Conservation (phyloP, 2,113 vertebrate genomes). For the Myxocyprinus asiaticus region DNA sequence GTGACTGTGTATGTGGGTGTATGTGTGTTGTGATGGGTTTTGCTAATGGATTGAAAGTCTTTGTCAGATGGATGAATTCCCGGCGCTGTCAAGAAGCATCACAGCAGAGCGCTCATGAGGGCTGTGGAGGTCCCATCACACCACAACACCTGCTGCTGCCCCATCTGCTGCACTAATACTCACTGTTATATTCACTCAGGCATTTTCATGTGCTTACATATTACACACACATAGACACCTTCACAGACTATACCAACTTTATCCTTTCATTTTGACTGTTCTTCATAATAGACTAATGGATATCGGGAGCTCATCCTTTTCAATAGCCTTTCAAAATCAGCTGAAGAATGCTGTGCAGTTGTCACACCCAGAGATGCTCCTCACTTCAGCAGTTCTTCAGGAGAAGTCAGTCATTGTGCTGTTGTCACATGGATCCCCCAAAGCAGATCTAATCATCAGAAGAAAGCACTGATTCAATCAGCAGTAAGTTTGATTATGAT, state of each 20-base stretch:
- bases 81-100: constrained; percentile 89
- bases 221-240: constrained; percentile 36
- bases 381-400: constrained; percentile 10
- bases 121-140: constrained; percentile 81
- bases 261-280: background rate
- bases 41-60: constrained; percentile 85
- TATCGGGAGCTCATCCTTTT: too few species aligned
- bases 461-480: constrained; percentile 37
- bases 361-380: background rate
- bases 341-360: background rate
- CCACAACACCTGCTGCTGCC: constrained; percentile 90
- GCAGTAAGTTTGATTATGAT: constrained; percentile 34
- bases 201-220: constrained; percentile 1
- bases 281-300: too few species aligned
- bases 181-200: constrained; percentile 11
- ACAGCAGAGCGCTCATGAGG: constrained; percentile 81
- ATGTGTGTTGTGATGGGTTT: constrained; percentile 60
- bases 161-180: constrained; percentile 82
- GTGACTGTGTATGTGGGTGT: background rate
- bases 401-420: background rate
- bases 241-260: background rate
- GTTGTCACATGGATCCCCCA: constrained; percentile 20
- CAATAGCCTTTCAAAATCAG: background rate
- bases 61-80: constrained; percentile 84
- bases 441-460: constrained; percentile 23